Evolutionary conservation across 1,140 invertebrate genomes (phyloP).

Genomic region (Oryzaephilus surinamensis): DNA sequence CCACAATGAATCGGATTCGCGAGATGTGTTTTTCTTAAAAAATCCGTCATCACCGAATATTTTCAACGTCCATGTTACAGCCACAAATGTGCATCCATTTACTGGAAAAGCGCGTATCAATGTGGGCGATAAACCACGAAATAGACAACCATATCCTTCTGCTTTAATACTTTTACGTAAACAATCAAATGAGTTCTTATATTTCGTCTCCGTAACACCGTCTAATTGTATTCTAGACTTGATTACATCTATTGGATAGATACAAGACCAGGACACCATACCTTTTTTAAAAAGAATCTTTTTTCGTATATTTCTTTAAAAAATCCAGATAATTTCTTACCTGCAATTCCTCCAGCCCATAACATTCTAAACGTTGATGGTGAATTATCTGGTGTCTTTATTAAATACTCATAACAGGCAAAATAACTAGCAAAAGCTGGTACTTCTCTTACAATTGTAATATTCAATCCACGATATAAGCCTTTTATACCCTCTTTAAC

Average conservation of each 20-base stretch:
- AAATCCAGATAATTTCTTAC: too few species aligned
- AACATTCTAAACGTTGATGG: slow-evolving; percentile 50
- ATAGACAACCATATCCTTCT: slow-evolving; percentile 60
- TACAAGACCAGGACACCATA: slow-evolving; percentile 68
- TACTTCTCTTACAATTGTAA: slow-evolving; percentile 66
- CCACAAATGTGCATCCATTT: slow-evolving; percentile 84
- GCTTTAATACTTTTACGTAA: slow-evolving; percentile 50
- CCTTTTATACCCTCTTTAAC: slow-evolving; percentile 52
- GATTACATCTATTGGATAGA: slow-evolving; percentile 82
- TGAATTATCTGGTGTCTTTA: slow-evolving; percentile 33
- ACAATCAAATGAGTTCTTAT: slow-evolving; percentile 62
- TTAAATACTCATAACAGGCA: slow-evolving; percentile 61
- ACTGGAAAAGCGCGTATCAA: slow-evolving; percentile 78
- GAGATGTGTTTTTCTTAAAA: too few species aligned
- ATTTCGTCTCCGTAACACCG: slow-evolving; percentile 41
- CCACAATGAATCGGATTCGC: too few species aligned
- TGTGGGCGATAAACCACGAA: slow-evolving; percentile 63
- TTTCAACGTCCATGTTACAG: slow-evolving; percentile 64
- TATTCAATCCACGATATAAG: slow-evolving; percentile 60
- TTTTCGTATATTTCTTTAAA: too few species aligned
- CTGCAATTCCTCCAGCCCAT: slow-evolving; percentile 65
- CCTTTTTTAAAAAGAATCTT: too few species aligned
- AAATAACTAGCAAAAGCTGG: slow-evolving; percentile 66
- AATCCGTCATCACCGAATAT: slow-evolving; percentile 20
- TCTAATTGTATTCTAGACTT: slow-evolving; percentile 83